Base-by-base conservation (phyloP, 2,888 invertebrate genomes). In the Celastrina argiolus region DNA sequence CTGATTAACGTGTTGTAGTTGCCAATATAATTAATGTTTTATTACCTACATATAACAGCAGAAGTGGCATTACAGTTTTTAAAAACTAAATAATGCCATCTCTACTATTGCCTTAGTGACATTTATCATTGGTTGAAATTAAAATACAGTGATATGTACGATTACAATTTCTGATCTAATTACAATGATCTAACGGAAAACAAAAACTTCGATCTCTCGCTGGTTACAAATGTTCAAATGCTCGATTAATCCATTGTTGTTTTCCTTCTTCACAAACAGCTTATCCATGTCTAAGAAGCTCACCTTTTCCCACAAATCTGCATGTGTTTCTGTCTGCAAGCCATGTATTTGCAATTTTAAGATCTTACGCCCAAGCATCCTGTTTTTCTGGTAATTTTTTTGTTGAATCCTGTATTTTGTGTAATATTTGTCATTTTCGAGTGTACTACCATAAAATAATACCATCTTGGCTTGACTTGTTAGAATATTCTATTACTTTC, bases 61-160 rank as follows among this genome's bases (percentile, higher is more conserved):
- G 12, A 2, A 12, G 2, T 18, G 45, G 22, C 51, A 51, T 22
- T 26, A 51, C 22, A 26, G 5, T 51, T 26, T 12, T 10, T 0
- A 5, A 22, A 51, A 8, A 36, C 0, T 56, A 51, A 6, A 22
- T 56, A 56, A 14, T 26, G 14, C 14, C 12, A 56, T 26, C 26
- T 1, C 10, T 14, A 12, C 26, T 18, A 22, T 8, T 34, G 16
- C 34, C 16, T 65, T 16, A n/a, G 26, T 39, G 28, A 41, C 65
- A 34, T 59, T 66, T 66, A 58, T 61, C 34, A 36, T 66, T 66
- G 65, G 65, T 66, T 66, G 65, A 65, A 56, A 66, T 66, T 59
- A 66, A 66, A 66, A 66, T 28, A n/a, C n/a, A n/a, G n/a, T n/a
- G n/a, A 22, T 26, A 51, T 51, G 18, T 31, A 36, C 59, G 16